phyloP scores from a whole-genome alignment of 1,140 invertebrate species.

The Drosophila pallidifrons region DNA sequence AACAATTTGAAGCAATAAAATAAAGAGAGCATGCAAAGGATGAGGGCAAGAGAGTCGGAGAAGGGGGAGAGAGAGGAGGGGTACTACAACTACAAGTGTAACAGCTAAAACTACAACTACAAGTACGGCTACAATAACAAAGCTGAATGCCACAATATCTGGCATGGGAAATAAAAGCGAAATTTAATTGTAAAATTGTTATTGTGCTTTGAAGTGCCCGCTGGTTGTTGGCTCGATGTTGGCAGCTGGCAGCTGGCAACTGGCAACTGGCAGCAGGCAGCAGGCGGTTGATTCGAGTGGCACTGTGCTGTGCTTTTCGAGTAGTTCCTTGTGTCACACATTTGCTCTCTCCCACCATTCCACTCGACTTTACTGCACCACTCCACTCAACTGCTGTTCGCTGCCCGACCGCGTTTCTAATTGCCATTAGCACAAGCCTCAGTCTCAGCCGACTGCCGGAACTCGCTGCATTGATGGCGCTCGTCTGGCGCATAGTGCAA shows the following conservation, averaged over 20 bases:
- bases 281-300: constrained; percentile 24
- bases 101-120: constrained; percentile 31
- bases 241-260: background rate
- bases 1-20: constrained; percentile 83
- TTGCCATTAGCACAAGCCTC: constrained; percentile 42
- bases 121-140: constrained; percentile 41
- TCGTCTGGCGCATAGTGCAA: background rate
- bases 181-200: constrained; percentile 82
- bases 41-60: background rate
- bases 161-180: constrained; percentile 72
- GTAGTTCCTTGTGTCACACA: constrained; percentile 28
- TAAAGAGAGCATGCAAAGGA: constrained; percentile 66
- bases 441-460: constrained; percentile 5
- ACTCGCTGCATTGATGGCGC: background rate
- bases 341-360: background rate
- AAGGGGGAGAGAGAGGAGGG: too few species aligned
- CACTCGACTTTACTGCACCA: background rate
- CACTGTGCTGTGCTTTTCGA: constrained; percentile 21
- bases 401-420: constrained; percentile 46
- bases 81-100: constrained; percentile 30
- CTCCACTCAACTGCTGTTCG: constrained; percentile 8
- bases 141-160: constrained; percentile 58
- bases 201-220: constrained; percentile 58
- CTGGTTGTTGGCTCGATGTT: background rate
- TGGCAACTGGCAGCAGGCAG: background rate